These are phyloP conservation scores for Notamacropus eugenii DNA, from an alignment of 2,797 vertebrate species.

Conservation along the genomic window DNA sequence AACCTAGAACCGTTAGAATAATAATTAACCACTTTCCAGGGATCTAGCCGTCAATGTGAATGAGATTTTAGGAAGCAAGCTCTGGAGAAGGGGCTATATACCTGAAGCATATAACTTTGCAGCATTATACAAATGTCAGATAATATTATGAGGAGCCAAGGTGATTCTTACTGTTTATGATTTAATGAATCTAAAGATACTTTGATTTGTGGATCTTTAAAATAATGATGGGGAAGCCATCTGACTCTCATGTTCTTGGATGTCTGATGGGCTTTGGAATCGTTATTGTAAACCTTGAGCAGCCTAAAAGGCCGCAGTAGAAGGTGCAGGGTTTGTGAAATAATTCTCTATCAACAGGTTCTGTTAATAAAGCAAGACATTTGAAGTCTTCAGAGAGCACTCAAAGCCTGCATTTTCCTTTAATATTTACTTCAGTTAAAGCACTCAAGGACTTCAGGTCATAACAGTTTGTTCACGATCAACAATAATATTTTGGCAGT, in stretches of 20 bases:
- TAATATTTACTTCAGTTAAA: neutral
- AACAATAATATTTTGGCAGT: neutral
- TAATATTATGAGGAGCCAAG: neutral
- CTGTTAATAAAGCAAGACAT: neutral
- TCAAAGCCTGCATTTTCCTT: neutral
- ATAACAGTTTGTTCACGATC: neutral
- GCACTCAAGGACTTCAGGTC: neutral
- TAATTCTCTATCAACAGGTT: neutral
- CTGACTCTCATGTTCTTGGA: neutral
- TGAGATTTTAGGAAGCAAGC: neutral
- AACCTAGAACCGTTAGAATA: neutral
- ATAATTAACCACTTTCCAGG: neutral
- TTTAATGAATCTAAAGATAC: neutral
- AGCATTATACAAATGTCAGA: neutral
- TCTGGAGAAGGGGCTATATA: neutral
- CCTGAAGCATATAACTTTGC: neutral
- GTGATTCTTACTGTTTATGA: neutral
- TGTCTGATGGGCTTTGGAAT: neutral
- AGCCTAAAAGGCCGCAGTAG: neutral
- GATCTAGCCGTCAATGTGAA: neutral
- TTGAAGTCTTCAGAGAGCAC: neutral
- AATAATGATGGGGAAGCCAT: neutral
- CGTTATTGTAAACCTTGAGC: neutral
- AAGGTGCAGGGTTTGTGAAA: too few relatives aligned
- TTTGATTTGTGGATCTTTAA: neutral